phyloP scores from a whole-genome alignment of 2,888 invertebrate species.

The Creontiades dilutus region DNA sequence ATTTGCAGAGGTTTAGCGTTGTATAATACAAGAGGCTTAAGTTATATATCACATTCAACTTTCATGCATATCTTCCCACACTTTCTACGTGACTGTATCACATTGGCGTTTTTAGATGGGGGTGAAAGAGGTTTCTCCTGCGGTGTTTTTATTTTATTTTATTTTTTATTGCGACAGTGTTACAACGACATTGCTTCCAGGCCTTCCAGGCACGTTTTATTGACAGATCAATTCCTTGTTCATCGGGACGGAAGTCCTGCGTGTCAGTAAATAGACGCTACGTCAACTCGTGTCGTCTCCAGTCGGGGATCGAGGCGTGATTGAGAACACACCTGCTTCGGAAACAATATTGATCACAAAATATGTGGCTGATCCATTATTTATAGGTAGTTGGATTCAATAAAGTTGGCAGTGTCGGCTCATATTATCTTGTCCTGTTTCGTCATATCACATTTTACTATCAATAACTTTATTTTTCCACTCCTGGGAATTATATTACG shows the following conservation, averaged over 20 bases:
- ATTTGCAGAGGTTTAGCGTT: too few species aligned
- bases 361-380: too few species aligned
- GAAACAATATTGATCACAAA: not conserved
- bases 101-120: not conserved
- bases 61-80: too few species aligned
- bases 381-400: too few species aligned
- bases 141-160: not conserved
- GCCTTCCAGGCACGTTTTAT: conserved; percentile 4
- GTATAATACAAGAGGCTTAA: too few species aligned
- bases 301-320: not conserved
- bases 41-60: too few species aligned
- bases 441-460: too few species aligned
- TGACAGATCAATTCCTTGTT: not conserved
- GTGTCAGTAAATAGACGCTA: not conserved
- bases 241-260: not conserved
- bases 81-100: too few species aligned
- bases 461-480: too few species aligned
- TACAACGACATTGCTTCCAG: not conserved
- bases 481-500: too few species aligned
- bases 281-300: not conserved
- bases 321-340: not conserved
- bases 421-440: too few species aligned
- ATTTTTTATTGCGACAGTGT: not conserved
- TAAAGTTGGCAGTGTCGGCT: too few species aligned
- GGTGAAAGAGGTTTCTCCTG: not conserved